These are phyloP conservation scores for Podarcis muralis DNA, from an alignment of 2,113 vertebrate species.

Conservation along the genomic window DNA sequence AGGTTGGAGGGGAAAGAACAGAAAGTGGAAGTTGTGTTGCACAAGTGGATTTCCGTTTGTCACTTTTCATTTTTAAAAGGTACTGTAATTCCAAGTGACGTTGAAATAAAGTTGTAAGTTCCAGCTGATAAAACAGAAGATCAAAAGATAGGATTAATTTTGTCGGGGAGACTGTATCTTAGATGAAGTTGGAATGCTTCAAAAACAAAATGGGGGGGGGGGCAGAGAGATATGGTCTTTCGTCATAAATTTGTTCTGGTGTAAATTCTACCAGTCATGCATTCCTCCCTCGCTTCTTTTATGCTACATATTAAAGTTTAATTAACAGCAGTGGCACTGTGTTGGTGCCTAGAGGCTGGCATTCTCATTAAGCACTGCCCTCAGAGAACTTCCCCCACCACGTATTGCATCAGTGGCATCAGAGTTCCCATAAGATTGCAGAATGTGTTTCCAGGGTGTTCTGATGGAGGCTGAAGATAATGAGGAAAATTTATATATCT, in stretches of 20 bases:
- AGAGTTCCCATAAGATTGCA: not conserved
- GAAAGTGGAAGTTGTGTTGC: not conserved
- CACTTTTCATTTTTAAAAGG: not conserved
- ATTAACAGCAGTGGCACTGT: not conserved
- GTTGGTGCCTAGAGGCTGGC: not conserved
- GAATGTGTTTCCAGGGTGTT: not conserved
- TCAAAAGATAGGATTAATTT: slow-evolving; percentile 24
- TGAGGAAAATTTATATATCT: not conserved
- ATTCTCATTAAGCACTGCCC: not conserved
- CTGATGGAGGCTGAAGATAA: not conserved
- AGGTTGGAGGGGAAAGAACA: no score
- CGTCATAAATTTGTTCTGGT: not conserved
- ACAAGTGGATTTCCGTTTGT: not conserved
- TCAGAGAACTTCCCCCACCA: not conserved
- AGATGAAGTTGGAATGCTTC: not conserved
- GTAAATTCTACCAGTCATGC: not conserved
- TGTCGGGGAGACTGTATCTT: slow-evolving; percentile 20
- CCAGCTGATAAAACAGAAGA: not conserved
- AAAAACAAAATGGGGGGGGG: not conserved
- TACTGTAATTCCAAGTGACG: slow-evolving; percentile 7
- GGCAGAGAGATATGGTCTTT: slow-evolving; percentile 6
- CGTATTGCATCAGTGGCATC: not conserved
- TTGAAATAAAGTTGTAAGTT: slow-evolving; percentile 30
- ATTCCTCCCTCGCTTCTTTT: not conserved
- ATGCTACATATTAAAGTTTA: not conserved